Percentiles rank a stretch among this genome's conserved stretches.
Evolutionary conservation across 2,113 vertebrate genomes (phyloP).

Genomic region (Phrynosoma blainvillii): DNA sequence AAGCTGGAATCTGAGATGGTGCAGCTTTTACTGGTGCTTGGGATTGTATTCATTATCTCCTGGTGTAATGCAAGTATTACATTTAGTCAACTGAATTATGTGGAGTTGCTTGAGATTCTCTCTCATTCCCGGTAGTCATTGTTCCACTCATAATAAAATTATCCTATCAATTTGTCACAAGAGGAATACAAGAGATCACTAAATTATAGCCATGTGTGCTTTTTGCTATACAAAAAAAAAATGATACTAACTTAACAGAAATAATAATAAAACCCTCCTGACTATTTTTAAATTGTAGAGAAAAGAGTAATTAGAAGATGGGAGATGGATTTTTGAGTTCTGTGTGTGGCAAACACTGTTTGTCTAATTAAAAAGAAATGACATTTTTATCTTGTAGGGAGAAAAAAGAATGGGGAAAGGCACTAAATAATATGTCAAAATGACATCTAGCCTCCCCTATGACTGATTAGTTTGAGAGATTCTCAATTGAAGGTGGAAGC

Average conservation of each 20-base stretch:
- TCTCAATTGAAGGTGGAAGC: conserved; percentile 66
- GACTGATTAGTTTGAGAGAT: conserved; percentile 76
- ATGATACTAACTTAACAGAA: conserved; percentile 72
- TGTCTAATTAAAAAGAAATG: conserved; percentile 76
- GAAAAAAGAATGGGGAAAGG: conserved; percentile 54
- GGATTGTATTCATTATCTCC: conserved; percentile 78
- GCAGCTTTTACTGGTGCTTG: conserved; percentile 62
- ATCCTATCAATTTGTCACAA: conserved; percentile 80
- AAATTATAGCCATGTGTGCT: conserved; percentile 76
- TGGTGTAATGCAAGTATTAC: conserved; percentile 73
- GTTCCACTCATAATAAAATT: conserved; percentile 81
- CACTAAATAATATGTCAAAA: conserved; percentile 78
- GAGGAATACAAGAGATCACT: conserved; percentile 77
- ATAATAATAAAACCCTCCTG: conserved; percentile 51
- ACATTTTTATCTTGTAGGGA: conserved; percentile 53
- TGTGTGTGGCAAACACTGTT: conserved; percentile 65
- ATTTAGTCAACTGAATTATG: conserved; percentile 80
- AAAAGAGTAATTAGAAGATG: conserved; percentile 53
- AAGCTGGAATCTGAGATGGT: conserved; percentile 73
- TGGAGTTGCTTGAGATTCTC: conserved; percentile 73
- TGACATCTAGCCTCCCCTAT: conserved; percentile 74
- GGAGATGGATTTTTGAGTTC: conserved; percentile 62
- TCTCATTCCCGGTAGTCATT: conserved; percentile 77
- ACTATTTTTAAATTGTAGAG: conserved; percentile 67
- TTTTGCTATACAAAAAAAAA: conserved; percentile 70